Conservation (phyloP, 2,888 invertebrate species). For the Eupithecia insigniata region DNA sequence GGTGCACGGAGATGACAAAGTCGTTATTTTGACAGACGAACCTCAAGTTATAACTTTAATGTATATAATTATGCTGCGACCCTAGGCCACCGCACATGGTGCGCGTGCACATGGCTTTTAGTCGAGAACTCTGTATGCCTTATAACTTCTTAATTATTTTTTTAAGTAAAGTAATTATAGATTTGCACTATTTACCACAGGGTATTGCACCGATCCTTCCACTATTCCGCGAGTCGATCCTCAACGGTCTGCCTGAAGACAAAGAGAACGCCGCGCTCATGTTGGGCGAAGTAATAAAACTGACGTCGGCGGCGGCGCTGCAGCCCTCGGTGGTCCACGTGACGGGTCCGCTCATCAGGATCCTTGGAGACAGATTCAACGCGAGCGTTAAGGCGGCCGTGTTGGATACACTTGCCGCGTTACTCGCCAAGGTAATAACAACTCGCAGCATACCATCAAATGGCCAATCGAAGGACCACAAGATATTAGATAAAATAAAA, state of each 20-base stretch:
- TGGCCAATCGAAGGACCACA: too few relatives aligned
- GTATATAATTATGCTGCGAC: too few relatives aligned
- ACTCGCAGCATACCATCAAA: too few relatives aligned
- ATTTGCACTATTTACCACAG: conserved; percentile 57
- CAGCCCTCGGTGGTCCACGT: conserved; percentile 98
- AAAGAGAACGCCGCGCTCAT: conserved; percentile 98
- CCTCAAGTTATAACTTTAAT: too few relatives aligned
- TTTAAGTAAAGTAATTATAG: too few relatives aligned
- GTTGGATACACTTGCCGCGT: conserved; percentile 94
- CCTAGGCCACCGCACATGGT: too few relatives aligned
- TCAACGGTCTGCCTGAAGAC: conserved; percentile 97
- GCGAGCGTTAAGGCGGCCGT: conserved; percentile 98
- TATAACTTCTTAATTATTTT: not conserved
- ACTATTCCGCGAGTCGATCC: conserved; percentile 97
- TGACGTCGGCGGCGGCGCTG: conserved; percentile 93
- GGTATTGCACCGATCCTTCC: conserved; percentile 97
- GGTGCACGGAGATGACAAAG: too few relatives aligned
- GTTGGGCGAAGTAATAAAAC: conserved; percentile 91
- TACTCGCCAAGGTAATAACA: conserved; percentile 91
- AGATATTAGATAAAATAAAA: too few relatives aligned
- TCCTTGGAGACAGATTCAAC: conserved; percentile 97
- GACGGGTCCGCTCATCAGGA: conserved; percentile 98
- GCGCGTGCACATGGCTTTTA: too few relatives aligned
- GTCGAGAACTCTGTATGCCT: too few relatives aligned
- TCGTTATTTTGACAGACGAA: too few relatives aligned